Percentiles rank a stretch among this genome's conserved stretches.
These are phyloP conservation scores for Azemiops feae DNA, from an alignment of 2,113 vertebrate genomes.

Conservation along the genomic window DNA sequence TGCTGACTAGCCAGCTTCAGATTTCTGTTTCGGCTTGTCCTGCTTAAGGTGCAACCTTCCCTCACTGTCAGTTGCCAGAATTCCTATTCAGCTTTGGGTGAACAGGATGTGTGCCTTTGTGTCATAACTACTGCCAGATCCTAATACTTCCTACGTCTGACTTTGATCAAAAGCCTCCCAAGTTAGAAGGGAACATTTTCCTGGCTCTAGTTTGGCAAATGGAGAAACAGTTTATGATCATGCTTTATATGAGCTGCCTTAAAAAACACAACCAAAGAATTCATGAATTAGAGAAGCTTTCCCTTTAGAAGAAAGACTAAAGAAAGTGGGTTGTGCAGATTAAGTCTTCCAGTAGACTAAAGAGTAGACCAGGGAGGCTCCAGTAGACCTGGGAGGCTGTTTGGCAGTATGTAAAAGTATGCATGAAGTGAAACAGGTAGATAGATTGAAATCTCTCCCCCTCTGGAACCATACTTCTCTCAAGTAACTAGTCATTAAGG, in stretches of 20 bases:
- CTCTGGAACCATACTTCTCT: neutral
- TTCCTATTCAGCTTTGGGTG: neutral
- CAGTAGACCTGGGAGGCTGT: neutral
- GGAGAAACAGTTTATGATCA: neutral
- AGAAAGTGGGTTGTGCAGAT: neutral
- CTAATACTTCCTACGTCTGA: neutral
- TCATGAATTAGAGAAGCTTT: neutral
- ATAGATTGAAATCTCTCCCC: neutral
- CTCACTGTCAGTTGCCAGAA: neutral
- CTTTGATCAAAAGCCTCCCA: neutral
- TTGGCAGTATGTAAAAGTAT: neutral
- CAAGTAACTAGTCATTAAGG: neutral
- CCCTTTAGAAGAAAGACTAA: neutral
- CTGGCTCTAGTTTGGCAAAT: neutral
- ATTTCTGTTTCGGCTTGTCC: neutral
- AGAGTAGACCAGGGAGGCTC: neutral
- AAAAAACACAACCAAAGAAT: neutral
- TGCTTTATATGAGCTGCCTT: neutral
- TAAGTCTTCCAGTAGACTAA: neutral
- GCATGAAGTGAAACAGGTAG: neutral
- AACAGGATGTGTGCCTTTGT: neutral
- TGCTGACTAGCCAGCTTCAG: neutral
- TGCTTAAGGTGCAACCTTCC: neutral
- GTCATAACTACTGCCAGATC: neutral
- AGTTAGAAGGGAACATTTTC: neutral